A percentile compares a stretch with the other conserved stretches of the same genome.
These are phyloP conservation scores for Erebia palarica DNA, from an alignment of 2,888 invertebrate genomes.

Conservation along the genomic window DNA sequence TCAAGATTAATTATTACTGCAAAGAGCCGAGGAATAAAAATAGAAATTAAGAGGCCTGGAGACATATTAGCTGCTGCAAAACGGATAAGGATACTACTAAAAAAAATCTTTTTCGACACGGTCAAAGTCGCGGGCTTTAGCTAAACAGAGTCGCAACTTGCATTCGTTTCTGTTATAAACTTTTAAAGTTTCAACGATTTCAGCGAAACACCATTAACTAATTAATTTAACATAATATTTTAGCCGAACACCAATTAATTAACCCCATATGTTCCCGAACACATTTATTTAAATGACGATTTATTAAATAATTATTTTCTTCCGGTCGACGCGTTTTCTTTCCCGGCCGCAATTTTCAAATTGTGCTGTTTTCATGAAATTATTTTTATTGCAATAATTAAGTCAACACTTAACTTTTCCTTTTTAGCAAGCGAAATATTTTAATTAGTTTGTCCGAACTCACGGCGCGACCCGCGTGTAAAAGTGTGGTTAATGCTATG, in stretches of 20 bases:
- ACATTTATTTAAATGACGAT: conserved; percentile 20
- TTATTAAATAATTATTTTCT: conserved; percentile 39
- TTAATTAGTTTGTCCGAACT: conserved; percentile 73
- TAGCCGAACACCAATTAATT: conserved; percentile 4
- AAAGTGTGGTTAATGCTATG: conserved; percentile 37
- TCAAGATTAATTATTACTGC: too few relatives aligned
- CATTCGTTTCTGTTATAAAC: too few relatives aligned
- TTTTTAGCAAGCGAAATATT: conserved; percentile 70
- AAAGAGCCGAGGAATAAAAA: too few relatives aligned
- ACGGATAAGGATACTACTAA: too few relatives aligned
- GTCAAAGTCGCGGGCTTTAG: neutral
- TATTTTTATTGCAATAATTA: conserved; percentile 46
- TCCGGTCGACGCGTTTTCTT: conserved; percentile 36
- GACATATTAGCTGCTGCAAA: too few relatives aligned
- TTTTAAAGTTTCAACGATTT: neutral
- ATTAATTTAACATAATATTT: neutral
- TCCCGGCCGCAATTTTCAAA: conserved; percentile 29
- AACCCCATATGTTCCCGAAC: conserved; percentile 1
- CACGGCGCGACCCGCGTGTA: conserved; percentile 39
- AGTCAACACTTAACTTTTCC: conserved; percentile 48
- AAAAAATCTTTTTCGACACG: neutral
- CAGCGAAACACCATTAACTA: neutral
- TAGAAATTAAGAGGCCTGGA: too few relatives aligned
- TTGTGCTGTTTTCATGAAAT: conserved; percentile 31
- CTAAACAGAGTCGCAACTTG: neutral